These are phyloP conservation scores for Mustelus asterias DNA, from an alignment of 2,113 vertebrate species.

Conservation along the genomic window DNA sequence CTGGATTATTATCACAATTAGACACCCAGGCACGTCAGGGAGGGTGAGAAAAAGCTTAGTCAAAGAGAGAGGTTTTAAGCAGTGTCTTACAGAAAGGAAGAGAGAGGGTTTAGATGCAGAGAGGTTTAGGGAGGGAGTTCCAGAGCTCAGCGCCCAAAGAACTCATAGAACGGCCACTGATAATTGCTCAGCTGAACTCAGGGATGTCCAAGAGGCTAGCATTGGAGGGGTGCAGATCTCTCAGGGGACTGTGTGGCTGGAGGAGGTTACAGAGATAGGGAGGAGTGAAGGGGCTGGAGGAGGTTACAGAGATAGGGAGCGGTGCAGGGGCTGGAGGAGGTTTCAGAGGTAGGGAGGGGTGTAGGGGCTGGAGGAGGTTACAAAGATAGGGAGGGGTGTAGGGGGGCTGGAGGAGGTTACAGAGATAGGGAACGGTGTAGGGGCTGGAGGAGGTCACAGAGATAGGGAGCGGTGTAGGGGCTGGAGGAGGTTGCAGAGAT, in stretches of 20 bases:
- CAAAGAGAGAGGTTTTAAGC: background rate
- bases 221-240: background rate
- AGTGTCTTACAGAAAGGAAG: background rate
- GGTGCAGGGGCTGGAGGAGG: too few species aligned
- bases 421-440: too few species aligned
- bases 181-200: background rate
- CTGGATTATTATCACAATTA: background rate
- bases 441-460: too few species aligned
- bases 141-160: background rate
- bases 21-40: background rate
- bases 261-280: background rate
- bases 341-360: too few species aligned
- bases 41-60: background rate
- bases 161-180: background rate
- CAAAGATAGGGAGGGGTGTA: too few species aligned
- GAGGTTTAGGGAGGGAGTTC: background rate
- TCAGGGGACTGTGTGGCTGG: background rate
- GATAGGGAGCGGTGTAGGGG: too few species aligned
- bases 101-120: background rate
- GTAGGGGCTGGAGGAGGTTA: too few species aligned
- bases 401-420: too few species aligned
- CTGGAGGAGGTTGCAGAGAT: too few species aligned
- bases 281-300: too few species aligned
- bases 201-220: background rate
- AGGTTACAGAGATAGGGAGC: too few species aligned